A percentile compares a stretch with the other conserved stretches of the same genome.
phyloP scores from a whole-genome alignment of 2,113 vertebrate genomes.

The Oriolus oriolus region DNA sequence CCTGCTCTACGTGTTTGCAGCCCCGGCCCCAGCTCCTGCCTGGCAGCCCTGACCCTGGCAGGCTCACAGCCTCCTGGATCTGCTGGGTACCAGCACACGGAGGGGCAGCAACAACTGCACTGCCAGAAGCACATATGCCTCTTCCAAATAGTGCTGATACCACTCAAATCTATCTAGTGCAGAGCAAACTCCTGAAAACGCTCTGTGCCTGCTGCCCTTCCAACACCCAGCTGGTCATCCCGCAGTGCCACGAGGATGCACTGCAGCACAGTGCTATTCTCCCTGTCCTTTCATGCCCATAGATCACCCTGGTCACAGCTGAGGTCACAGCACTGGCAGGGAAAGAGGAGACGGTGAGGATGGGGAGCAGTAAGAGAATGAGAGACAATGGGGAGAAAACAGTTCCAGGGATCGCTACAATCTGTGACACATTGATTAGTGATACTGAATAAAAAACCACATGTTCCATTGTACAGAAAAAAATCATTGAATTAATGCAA shows the following conservation, averaged over 20 bases:
- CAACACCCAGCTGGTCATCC: background rate
- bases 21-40: background rate
- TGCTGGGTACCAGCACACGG: fast-evolving
- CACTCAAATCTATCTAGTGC: fast-evolving
- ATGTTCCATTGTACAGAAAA: background rate
- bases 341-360: background rate
- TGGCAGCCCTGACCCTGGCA: fast-evolving
- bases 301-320: background rate
- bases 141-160: background rate
- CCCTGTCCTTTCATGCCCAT: background rate
- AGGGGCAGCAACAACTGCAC: fast-evolving
- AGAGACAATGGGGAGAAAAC: background rate
- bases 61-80: background rate
- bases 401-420: background rate
- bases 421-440: background rate
- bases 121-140: background rate
- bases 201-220: background rate
- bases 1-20: fast-evolving
- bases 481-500: background rate
- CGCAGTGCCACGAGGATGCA: background rate
- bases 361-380: background rate
- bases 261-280: background rate
- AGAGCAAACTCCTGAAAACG: background rate
- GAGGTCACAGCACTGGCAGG: background rate
- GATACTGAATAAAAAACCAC: background rate